Evolutionary conservation across 2,113 vertebrate genomes (phyloP), one percentile per base, ranked within the genome.

Genomic region (Macquaria ambigua): DNA sequence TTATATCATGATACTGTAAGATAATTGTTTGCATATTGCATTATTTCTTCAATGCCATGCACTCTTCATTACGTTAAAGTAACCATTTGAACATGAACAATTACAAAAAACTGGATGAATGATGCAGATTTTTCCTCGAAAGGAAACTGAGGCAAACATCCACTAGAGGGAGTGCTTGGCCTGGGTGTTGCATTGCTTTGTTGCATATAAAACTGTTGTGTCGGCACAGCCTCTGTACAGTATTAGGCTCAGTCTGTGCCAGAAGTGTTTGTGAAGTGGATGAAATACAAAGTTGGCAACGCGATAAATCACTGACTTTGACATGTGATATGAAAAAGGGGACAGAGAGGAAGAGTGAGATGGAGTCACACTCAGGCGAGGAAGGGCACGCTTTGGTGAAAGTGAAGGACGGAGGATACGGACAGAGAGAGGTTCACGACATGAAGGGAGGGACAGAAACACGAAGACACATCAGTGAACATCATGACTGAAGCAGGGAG

Each of bases 171-270:
- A 83, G 90, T 67, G 88, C 77, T 90, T 59, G 81, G 81, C 82
- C 87, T 37, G 82, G 48, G 61, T 75, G 86, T 92, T 93, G 92
- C 92, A 93, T 92, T 94, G 90, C 62, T 91, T 61, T 89, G 92
- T 93, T 93, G 92, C 90, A 76, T 86, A 88, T 67, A 82, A 92
- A 93, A 92, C 77, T 70, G 73, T 72, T 80, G 82, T 55, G 81
- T 74, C 41, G 1, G 78, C 81, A 86, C 74, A 85, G 81, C 53
- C 55, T 84, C 59, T 23, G 73, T 50, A 53, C 64, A 75, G 78
- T 43, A 48, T 16, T 16, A 46, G 61, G 74, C 71, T 84, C 71
- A 63, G 74, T 77, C 79, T 74, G 84, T 73, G 82, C 70, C 59
- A 77, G 37, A 76, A 77, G 52, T 81, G 85, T 85, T 64, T 1